Percentiles rank a stretch among this genome's conserved stretches.
Evolutionary conservation across 2,797 vertebrate genomes (phyloP).

Genomic region (Hyperoplus lanceolatus): DNA sequence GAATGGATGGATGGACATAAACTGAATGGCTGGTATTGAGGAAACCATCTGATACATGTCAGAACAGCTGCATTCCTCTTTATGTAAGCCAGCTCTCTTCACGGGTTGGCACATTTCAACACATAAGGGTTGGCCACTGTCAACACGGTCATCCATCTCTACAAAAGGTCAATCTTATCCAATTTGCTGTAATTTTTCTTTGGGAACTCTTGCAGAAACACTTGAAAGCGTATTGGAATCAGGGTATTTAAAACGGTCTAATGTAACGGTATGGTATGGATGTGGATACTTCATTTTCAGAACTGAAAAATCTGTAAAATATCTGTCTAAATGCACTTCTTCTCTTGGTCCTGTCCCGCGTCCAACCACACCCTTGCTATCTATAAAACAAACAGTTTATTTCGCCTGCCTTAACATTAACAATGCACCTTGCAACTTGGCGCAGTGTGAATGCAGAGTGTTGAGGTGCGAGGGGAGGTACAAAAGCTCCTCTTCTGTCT

Average conservation of each 20-base stretch:
- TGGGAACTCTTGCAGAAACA: background rate
- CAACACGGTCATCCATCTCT: no score
- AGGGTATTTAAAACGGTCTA: background rate
- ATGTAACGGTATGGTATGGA: background rate
- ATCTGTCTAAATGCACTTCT: background rate
- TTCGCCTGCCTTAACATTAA: background rate
- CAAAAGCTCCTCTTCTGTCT: conserved; percentile 31
- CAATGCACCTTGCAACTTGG: conserved; percentile 9
- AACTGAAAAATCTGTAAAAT: background rate
- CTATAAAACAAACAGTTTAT: background rate
- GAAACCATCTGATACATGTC: no score
- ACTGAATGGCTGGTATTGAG: no score
- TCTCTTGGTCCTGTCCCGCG: background rate
- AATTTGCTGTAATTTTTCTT: background rate
- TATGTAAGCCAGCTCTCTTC: no score
- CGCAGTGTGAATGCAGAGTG: background rate
- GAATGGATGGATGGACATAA: no score
- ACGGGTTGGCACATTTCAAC: no score
- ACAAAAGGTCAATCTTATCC: background rate
- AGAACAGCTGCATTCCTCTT: no score
- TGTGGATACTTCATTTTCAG: background rate
- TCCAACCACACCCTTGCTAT: background rate
- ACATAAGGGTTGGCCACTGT: no score
- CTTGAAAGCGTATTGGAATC: background rate
- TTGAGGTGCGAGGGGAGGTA: conserved; percentile 9